These are phyloP conservation scores for Malurus leucopterus DNA, from an alignment of 2,797 vertebrate genomes.

Conservation along the genomic window DNA sequence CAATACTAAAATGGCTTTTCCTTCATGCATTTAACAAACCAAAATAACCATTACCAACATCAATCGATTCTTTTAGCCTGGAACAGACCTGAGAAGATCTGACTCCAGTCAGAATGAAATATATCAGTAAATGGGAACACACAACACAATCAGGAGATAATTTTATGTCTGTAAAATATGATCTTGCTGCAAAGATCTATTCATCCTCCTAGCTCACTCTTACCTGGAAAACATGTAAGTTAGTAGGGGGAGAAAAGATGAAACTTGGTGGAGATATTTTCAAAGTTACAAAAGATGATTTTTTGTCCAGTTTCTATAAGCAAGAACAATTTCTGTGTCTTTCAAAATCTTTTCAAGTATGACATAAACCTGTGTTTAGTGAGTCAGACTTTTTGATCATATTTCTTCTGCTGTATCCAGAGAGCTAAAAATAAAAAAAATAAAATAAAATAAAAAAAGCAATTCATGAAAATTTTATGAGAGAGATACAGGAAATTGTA, in stretches of 20 bases:
- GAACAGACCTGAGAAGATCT: background rate
- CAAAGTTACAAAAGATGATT: background rate
- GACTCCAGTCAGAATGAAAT: background rate
- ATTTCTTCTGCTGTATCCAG: background rate
- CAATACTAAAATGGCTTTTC: background rate
- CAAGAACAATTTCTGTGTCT: background rate
- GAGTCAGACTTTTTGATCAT: background rate
- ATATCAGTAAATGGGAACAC: background rate
- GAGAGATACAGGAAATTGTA: background rate
- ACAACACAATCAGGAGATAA: rapidly evolving
- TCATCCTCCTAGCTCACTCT: background rate
- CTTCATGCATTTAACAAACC: background rate
- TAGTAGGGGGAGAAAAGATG: background rate
- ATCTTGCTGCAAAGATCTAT: background rate
- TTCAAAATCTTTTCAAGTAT: background rate
- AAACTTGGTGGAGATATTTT: background rate
- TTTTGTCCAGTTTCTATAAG: background rate
- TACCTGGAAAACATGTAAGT: background rate
- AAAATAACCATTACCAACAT: background rate
- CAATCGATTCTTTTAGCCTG: background rate
- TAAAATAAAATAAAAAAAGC: background rate
- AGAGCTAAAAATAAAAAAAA: background rate
- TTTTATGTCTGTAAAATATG: background rate
- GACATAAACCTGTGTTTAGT: background rate
- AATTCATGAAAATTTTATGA: background rate